These are phyloP conservation scores for Triplophysa dalaica DNA, from an alignment of 2,113 vertebrate species.

Conservation along the genomic window DNA sequence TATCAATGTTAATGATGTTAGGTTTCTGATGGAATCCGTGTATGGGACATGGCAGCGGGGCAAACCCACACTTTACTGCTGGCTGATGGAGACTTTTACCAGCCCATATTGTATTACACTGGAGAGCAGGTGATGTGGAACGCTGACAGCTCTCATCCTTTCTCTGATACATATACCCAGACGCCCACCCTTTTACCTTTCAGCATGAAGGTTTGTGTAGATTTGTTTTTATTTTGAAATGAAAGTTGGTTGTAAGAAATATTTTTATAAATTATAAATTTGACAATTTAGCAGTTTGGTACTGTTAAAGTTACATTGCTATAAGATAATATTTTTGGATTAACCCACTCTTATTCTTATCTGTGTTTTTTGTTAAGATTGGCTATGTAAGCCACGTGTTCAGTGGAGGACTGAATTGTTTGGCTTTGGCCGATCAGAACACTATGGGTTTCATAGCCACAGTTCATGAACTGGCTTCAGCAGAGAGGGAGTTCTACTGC, in stretches of 20 bases:
- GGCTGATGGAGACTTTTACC: conserved; percentile 85
- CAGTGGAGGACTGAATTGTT: conserved; percentile 82
- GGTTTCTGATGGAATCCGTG: conserved; percentile 78
- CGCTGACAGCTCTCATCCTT: conserved; percentile 59
- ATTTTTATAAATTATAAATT: too few species aligned
- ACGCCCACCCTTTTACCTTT: conserved; percentile 76
- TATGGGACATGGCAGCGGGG: conserved; percentile 88
- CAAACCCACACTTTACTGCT: conserved; percentile 88
- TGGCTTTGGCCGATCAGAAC: conserved; percentile 85
- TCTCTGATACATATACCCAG: conserved; percentile 68
- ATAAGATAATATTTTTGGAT: too few species aligned
- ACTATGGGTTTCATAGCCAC: conserved; percentile 90
- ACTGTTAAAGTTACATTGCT: not conserved
- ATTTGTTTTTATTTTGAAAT: not conserved
- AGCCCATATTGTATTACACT: conserved; percentile 87
- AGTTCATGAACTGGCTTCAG: conserved; percentile 88
- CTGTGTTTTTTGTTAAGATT: conserved; percentile 70
- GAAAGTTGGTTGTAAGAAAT: too few species aligned
- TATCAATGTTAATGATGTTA: conserved; percentile 54
- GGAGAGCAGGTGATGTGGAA: conserved; percentile 73
- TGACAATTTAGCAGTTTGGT: too few species aligned
- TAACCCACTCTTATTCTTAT: not conserved
- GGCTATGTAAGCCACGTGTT: conserved; percentile 86
- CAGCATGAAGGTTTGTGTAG: conserved; percentile 83
- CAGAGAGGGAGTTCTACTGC: conserved; percentile 86